Conservation (phyloP, 2,888 invertebrate genomes). For the Morpho helenor region DNA sequence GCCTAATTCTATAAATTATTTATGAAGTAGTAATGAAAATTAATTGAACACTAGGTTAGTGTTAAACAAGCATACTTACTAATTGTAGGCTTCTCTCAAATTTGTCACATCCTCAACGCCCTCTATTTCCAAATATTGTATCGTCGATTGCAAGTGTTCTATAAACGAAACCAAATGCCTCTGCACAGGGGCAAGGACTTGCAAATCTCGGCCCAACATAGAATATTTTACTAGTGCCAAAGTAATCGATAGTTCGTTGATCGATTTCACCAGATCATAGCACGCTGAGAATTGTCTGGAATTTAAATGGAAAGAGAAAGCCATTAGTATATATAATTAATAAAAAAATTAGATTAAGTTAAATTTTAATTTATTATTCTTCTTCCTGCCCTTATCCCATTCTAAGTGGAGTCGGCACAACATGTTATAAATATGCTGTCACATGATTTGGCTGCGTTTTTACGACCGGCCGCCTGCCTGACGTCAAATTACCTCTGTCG, state of each 20-base stretch:
- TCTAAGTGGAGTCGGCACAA: too few relatives aligned
- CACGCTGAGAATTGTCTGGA: conserved; percentile 57
- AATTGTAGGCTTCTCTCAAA: conserved; percentile 38
- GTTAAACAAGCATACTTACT: conserved; percentile 41
- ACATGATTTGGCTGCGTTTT: too few relatives aligned
- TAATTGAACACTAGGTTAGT: too few relatives aligned
- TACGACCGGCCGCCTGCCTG: too few relatives aligned
- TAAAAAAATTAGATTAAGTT: not conserved
- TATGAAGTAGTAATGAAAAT: too few relatives aligned
- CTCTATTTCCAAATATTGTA: conserved; percentile 51
- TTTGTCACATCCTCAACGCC: conserved; percentile 31
- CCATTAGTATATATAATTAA: not conserved
- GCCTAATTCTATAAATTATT: too few relatives aligned
- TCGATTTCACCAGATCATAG: conserved; percentile 48
- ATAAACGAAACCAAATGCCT: conserved; percentile 40
- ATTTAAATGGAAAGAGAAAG: conserved; percentile 19
- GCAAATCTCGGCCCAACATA: conserved; percentile 15
- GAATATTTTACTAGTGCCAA: conserved; percentile 29
- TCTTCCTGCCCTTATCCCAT: too few relatives aligned
- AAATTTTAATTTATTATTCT: too few relatives aligned
- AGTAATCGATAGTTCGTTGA: conserved; percentile 46
- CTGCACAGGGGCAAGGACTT: conserved; percentile 29
- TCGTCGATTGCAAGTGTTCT: conserved; percentile 44
- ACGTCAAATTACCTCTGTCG: too few relatives aligned
- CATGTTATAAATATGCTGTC: too few relatives aligned